Percentiles rank a stretch among this genome's conserved stretches.
These are phyloP conservation scores for Epizoanthus stellaris DNA, from an alignment of 92 coral and sea anemone genomes.

Conservation along the genomic window DNA sequence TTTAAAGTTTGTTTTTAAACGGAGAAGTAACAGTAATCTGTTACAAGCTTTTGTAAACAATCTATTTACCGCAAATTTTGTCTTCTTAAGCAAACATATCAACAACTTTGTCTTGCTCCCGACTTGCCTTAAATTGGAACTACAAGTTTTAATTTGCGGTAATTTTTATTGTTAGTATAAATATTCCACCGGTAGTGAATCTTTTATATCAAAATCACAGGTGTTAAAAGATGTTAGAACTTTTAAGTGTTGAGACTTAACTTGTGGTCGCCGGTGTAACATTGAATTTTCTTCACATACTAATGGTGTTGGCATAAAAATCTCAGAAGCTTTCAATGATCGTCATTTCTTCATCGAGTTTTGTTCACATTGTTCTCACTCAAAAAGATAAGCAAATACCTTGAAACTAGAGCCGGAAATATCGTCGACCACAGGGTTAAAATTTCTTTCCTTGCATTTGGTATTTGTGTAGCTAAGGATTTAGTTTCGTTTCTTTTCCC, in stretches of 20 bases:
- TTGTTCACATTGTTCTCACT: background rate
- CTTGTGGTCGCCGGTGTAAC: conserved; percentile 13
- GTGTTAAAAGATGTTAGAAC: conserved; percentile 21
- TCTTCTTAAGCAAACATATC: background rate
- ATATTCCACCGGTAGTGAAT: conserved; percentile 13
- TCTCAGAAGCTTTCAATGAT: background rate
- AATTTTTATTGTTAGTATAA: conserved; percentile 6
- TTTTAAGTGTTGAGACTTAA: background rate
- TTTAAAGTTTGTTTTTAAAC: background rate
- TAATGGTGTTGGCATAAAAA: conserved; percentile 3
- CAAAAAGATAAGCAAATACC: background rate
- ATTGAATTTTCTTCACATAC: background rate
- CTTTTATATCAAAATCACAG: conserved; percentile 18
- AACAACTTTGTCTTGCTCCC: conserved; percentile 18
- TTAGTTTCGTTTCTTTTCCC: too few species aligned
- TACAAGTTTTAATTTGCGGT: conserved; percentile 1
- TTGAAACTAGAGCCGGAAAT: too few species aligned
- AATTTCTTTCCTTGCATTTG: too few species aligned
- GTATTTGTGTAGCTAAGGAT: too few species aligned
- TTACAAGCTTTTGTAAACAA: background rate
- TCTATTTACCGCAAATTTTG: conserved; percentile 26
- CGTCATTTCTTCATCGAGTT: background rate
- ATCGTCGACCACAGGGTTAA: too few species aligned
- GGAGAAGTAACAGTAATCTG: background rate
- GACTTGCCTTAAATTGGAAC: background rate